A percentile compares a stretch with the other conserved stretches of the same genome.
Evolutionary conservation across 2,888 invertebrate species (phyloP).

Genomic region (Agrochola litura): DNA sequence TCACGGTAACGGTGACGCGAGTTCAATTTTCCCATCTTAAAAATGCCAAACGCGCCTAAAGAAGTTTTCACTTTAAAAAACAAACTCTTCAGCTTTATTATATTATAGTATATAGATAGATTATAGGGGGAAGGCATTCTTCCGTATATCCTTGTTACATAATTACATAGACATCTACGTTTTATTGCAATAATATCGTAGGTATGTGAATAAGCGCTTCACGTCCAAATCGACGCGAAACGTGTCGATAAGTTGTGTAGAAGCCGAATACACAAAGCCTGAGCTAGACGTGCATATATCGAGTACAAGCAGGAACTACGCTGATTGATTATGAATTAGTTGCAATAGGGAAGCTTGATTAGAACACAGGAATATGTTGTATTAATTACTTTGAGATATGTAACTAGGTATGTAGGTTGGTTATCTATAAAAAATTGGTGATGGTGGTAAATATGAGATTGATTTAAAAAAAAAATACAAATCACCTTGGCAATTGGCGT

Average conservation of each 20-base stretch:
- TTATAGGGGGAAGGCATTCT: no score
- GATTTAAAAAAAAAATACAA: background rate
- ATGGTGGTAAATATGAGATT: background rate
- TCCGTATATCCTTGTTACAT: background rate
- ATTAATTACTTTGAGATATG: constrained; percentile 8
- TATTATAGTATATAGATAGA: no score
- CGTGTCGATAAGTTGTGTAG: constrained; percentile 2
- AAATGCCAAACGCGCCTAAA: no score
- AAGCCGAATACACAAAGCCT: constrained; percentile 13
- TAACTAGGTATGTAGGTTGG: background rate
- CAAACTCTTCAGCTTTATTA: no score
- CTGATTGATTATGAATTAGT: constrained; percentile 58
- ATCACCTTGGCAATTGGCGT: background rate
- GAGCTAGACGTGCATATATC: constrained; percentile 48
- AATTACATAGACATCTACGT: background rate
- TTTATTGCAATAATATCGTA: background rate
- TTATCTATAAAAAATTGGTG: background rate
- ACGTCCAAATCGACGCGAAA: background rate
- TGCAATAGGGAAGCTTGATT: constrained; percentile 23
- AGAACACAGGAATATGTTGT: constrained; percentile 8
- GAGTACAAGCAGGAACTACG: constrained; percentile 33
- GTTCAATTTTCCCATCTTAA: no score
- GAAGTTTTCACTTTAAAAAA: no score
- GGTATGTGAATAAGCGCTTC: background rate
- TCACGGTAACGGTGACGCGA: no score